Evolutionary conservation across 1,140 invertebrate genomes (phyloP).

Genomic region (Campoletis sonorensis): DNA sequence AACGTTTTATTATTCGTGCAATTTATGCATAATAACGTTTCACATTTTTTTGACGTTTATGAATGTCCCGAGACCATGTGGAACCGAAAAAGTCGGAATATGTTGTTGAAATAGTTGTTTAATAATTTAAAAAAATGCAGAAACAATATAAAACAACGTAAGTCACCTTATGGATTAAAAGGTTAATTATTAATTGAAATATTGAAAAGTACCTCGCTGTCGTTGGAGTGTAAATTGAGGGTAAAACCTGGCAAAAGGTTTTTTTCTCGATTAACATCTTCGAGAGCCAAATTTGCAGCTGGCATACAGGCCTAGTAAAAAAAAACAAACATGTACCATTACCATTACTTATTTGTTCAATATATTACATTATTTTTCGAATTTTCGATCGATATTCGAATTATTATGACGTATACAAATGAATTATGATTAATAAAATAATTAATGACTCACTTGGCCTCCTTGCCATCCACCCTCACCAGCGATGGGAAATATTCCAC

Average conservation of each 20-base stretch:
- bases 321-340: conserved; percentile 33
- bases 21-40: no score
- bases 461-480: conserved; percentile 97
- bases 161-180: no score
- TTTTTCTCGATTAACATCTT: conserved; percentile 94
- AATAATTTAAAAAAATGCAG: no score
- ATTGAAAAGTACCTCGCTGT: conserved; percentile 91
- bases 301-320: conserved; percentile 88
- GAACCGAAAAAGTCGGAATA: no score
- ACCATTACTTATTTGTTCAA: no score
- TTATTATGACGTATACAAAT: conserved; percentile 14
- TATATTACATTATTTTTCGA: no score
- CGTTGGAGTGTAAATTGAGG: conserved; percentile 95
- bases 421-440: not conserved
- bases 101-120: no score
- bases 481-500: conserved; percentile 97
- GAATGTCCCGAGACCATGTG: no score
- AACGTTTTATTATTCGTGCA: no score
- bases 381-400: no score
- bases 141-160: no score
- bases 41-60: no score
- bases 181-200: conserved; percentile 44
- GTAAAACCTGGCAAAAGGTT: conserved; percentile 95
- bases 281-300: conserved; percentile 95
- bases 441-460: conserved; percentile 81